Percentiles rank a stretch among this genome's conserved stretches.
Evolutionary conservation across 2,113 vertebrate species (phyloP).

Genomic region (Pagrus major): DNA sequence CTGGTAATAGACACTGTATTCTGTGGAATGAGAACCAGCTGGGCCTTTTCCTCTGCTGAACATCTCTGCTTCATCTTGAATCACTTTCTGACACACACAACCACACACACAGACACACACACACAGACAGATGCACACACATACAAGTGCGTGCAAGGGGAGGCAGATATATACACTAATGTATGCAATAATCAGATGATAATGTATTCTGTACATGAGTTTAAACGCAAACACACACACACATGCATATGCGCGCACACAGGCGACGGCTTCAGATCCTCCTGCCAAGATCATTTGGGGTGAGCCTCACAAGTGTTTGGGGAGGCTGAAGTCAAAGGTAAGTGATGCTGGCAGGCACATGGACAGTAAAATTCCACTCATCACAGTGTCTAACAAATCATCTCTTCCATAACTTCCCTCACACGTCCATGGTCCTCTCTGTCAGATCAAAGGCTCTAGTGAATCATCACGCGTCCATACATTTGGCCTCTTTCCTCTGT

Average conservation of each 20-base stretch:
- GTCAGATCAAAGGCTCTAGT: constrained; percentile 71
- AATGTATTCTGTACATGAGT: constrained; percentile 37
- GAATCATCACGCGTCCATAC: constrained; percentile 41
- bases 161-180: constrained; percentile 26
- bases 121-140: constrained; percentile 8
- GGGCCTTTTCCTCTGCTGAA: constrained; percentile 55
- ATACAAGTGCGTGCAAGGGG: constrained; percentile 16
- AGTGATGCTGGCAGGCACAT: constrained; percentile 61
- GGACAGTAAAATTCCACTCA: constrained; percentile 75
- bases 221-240: not conserved
- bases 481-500: constrained; percentile 40
- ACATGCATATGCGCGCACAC: constrained; percentile 20
- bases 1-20: constrained; percentile 63
- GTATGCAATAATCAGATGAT: constrained; percentile 54
- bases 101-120: constrained; percentile 26
- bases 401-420: constrained; percentile 71
- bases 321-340: constrained; percentile 57
- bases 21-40: constrained; percentile 75
- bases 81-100: constrained; percentile 44
- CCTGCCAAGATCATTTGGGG: constrained; percentile 67
- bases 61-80: constrained; percentile 75
- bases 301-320: constrained; percentile 56
- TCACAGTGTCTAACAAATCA: constrained; percentile 76
- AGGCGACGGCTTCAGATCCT: constrained; percentile 39
- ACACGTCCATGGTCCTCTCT: constrained; percentile 55